Evolutionary conservation across 1,140 invertebrate genomes (phyloP).

Genomic region (Cepaea nemoralis): DNA sequence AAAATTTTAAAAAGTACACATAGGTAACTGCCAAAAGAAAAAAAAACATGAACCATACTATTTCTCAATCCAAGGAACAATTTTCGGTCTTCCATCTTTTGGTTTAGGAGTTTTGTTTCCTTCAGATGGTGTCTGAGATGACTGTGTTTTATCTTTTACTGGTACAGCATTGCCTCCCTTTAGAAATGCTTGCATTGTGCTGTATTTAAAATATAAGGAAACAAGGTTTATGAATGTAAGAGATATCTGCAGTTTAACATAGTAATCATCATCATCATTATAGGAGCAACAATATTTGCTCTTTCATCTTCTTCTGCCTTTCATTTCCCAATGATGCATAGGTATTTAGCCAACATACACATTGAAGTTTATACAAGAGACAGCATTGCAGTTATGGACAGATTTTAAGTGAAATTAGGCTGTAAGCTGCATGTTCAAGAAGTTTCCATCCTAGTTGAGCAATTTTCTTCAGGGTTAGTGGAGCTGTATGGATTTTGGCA

Average conservation of each 20-base stretch:
- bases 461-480: no score
- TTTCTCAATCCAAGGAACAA: constrained; percentile 70
- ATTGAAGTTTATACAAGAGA: no score
- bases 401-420: background rate
- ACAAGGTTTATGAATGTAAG: background rate
- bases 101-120: constrained; percentile 43
- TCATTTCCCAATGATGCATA: no score
- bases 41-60: constrained; percentile 48
- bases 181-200: constrained; percentile 65
- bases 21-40: background rate
- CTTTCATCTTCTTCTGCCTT: no score
- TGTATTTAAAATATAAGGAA: background rate
- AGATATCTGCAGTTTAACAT: background rate
- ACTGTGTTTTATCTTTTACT: constrained; percentile 49
- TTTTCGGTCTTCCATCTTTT: constrained; percentile 53
- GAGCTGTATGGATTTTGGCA: no score
- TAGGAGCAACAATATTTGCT: background rate
- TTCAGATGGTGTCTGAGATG: constrained; percentile 29
- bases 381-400: no score
- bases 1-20: no score
- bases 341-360: no score
- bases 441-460: no score
- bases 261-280: background rate
- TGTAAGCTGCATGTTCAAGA: no score
- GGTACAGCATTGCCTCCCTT: constrained; percentile 55